A percentile compares a stretch with the other conserved stretches of the same genome.
These are phyloP conservation scores for Brachyrhaphis roseni DNA, from an alignment of 2,797 vertebrate genomes.

Conservation along the genomic window DNA sequence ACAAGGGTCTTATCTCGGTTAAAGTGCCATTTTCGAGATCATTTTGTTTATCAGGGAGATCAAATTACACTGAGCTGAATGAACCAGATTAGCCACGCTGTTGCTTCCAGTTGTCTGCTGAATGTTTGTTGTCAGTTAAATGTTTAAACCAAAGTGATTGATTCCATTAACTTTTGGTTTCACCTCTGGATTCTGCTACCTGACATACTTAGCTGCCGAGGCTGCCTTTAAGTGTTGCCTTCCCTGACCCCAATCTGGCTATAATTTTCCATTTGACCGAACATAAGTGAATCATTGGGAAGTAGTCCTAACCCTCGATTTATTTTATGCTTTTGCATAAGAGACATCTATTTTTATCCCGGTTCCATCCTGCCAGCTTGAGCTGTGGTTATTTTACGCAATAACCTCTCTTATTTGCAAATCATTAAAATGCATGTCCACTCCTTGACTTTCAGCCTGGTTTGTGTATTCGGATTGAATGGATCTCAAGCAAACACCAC, in stretches of 20 bases:
- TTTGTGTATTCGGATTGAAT: background rate
- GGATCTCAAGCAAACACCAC: slow-evolving; percentile 13
- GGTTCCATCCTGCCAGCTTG: background rate
- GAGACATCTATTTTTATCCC: background rate
- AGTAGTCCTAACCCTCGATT: background rate
- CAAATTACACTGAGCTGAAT: slow-evolving; percentile 11
- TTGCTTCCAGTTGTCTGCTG: slow-evolving; percentile 36
- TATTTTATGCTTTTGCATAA: background rate
- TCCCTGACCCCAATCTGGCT: background rate
- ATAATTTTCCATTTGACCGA: background rate
- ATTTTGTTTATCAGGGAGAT: background rate
- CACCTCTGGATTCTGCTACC: slow-evolving; percentile 43
- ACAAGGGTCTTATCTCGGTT: background rate
- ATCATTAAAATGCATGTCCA: slow-evolving; percentile 14
- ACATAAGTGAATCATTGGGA: background rate
- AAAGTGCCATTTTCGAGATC: background rate
- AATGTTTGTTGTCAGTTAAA: slow-evolving; percentile 69
- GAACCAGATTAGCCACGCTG: slow-evolving; percentile 5
- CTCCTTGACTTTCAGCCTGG: slow-evolving; percentile 11
- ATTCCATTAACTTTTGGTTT: slow-evolving; percentile 64
- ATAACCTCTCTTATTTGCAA: background rate
- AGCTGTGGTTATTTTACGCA: background rate
- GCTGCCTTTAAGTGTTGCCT: slow-evolving; percentile 2
- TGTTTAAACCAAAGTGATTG: slow-evolving; percentile 69
- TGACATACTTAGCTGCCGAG: slow-evolving; percentile 13